Evolutionary conservation across 35 echinoderm and acorn worm species (phyloP), one percentile per base, ranked within the genome.

Genomic region (Apostichopus japonicus): DNA sequence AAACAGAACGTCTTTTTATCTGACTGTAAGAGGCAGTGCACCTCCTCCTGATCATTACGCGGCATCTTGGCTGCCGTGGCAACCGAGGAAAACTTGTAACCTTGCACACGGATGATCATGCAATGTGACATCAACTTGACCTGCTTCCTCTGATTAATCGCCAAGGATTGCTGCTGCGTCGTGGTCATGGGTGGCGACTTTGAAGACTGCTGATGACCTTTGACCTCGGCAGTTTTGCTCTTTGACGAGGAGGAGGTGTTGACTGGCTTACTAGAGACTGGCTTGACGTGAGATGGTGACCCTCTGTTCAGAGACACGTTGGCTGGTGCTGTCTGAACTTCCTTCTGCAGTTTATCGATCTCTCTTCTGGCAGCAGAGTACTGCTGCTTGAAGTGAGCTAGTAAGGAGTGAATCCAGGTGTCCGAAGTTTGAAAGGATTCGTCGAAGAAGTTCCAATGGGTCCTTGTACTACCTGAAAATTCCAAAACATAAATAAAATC

Each of bases 351-450:
- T 93, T 96, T 92, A 53, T 89, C 91, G 8, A 96, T 91, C 63
- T 96, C 82, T 65, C 91, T 80, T 54, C 87, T 91, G 57, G 94
- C 94, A 71, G 70, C 93, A 78, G 94, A 86, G 55, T 98, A 98
- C 61, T 98, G 96, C 57, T 96, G 96, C 87, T 98, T 98, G 88
- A 99, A 96, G 73, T 99, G 97, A 67, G 93, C 97, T 14, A 99
- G 92, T 65, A 99, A 53, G 11, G 95, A 93, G 53, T 99, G 95
- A 22, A 96, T 93, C 97, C 97, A 96, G 23, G 90, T 96, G 76
- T 96, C 97, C 6, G 95, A 93, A 76, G 86, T 90, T 59, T 92
- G 78, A 92, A 99, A 96, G 10, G 95, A 90, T 65, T 99, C 95
- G 90, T 99, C 97, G 79, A 84, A 99, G 55, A 90, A 93, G 5